Evolutionary conservation across 2,113 vertebrate species (phyloP), one percentile per base, ranked within the genome.

Genomic region (Takifugu flavidus): DNA sequence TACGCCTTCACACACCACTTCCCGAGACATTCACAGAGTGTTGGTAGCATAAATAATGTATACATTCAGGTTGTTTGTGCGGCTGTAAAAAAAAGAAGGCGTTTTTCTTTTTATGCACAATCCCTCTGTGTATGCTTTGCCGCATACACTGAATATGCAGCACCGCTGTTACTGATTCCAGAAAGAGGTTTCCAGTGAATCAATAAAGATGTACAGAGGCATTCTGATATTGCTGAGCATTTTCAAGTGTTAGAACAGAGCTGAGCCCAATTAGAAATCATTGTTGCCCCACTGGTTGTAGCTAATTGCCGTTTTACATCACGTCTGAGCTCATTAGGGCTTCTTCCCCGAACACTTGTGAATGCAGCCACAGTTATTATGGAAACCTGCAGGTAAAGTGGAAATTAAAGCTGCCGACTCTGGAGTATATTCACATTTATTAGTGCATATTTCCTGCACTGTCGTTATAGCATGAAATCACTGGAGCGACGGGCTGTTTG

Each of bases 231-330:
- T 14, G 13, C 44, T 10, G 34, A 20, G 20, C 20, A 20, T 20
- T 20, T 20, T 20, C 20, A 20, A 20, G 20, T 20, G 20, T 20
- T 20, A 66, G 8, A 71, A 2, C 62, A 12, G 29, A 56, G 42
- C 70, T 59, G 67, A 49, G 53, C 47, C 59, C 53, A 60, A 54
- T 77, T 74, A 59, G 34, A 25, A 4, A 62, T 56, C 27, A 63
- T 79, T 64, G 79, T 54, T 31, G 46, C 80, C 29, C 56, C 49
- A 67, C 66, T 10, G 34, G 55, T 74, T 49, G 60, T 53, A 12
- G 20, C 20, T 20, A 20, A 20, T 20, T 20, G 20, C 20, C 20
- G 49, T 64, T 79, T 65, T 53, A 60, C 65, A 65, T 14, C 49
- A 49, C 66, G 62, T 59, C 20, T 20, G 20, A 20, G 20, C 20